Evolutionary conservation across 1,140 invertebrate species (phyloP).

Genomic region (Pantala flavescens): DNA sequence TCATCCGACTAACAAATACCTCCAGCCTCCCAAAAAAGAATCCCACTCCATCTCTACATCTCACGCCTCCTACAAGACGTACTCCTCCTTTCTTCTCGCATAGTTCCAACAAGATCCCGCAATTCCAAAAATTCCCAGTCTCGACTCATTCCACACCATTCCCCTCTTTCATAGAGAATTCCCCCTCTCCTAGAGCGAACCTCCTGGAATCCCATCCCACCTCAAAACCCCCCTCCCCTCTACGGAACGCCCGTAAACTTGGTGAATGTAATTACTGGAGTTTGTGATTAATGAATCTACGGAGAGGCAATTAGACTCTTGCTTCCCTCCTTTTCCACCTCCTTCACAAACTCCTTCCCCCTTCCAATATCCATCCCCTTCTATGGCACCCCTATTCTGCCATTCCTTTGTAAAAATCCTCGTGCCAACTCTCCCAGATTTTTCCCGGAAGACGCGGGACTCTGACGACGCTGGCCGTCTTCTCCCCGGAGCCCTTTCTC

Average conservation of each 20-base stretch:
- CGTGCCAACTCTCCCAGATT: neutral
- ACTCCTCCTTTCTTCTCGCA: neutral
- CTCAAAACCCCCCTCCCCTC: neutral
- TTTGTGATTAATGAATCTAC: conserved; percentile 36
- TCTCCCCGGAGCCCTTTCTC: no score
- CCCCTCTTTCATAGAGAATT: neutral
- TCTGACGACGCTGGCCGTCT: no score
- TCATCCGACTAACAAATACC: neutral
- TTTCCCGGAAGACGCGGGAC: no score
- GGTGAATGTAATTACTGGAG: conserved; percentile 33
- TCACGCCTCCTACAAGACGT: neutral
- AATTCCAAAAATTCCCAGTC: neutral
- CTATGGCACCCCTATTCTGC: neutral
- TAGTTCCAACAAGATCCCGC: neutral
- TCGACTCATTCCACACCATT: neutral
- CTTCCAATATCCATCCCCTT: neutral
- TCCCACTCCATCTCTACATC: neutral
- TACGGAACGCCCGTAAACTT: conserved; percentile 26
- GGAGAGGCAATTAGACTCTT: conserved; percentile 32
- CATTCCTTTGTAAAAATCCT: neutral
- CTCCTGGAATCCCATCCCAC: neutral
- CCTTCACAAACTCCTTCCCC: neutral
- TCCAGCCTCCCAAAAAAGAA: neutral
- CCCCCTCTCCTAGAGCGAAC: neutral
- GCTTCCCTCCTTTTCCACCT: neutral